Base-by-base conservation (phyloP, 2,888 invertebrate genomes). In the Diloba caeruleocephala region DNA sequence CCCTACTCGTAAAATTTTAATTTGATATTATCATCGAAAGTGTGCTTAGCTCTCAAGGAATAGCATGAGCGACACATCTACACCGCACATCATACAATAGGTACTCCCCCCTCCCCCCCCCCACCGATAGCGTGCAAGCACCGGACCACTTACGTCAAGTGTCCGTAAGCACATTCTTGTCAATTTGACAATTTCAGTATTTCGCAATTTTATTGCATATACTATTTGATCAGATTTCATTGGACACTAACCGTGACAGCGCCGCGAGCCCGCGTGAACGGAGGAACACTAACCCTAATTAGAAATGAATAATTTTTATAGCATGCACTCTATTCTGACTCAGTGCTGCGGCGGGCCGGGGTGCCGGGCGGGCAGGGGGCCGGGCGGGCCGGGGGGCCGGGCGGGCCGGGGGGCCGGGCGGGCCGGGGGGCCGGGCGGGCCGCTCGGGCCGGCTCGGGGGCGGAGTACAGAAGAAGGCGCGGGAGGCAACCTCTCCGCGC, bases 21-120 rank as follows among this genome's bases (percentile, higher is more conserved):
- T 55, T 43, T 62, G 54, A 60, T 49, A 58, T 36, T 13, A 36
- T 43, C 31, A 34, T 43, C 41, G 48, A 43, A 42, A 43, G 50
- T 53, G 34, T 32, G 42, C 52, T 36, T 48, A 33, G 32, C 61
- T 38, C 33, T 32, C 32, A 26, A 38, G 19, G 15, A 28, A 41
- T 9, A 45, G 50, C 45, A 14, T 26, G 54, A 48, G 61, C 61
- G 53, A 53, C 60, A 36, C 28, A 36, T 15, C 14, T 55, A 41
- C 33, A 39, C 21, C 42, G 31, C 62, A 21, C 41, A 29, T 26
- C 36, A 17, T 34, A 37, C 41, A 45, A 31, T 39, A 26, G 36
- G 34, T n/a, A 38, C 6, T 4, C 28, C 12, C 38, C 9, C 26
- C 0, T 17, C 3, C 5, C 8, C 12, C 17, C 2, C 15, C 15